Conservation (phyloP, 2,888 invertebrate species). For the Eledone cirrhosa region DNA sequence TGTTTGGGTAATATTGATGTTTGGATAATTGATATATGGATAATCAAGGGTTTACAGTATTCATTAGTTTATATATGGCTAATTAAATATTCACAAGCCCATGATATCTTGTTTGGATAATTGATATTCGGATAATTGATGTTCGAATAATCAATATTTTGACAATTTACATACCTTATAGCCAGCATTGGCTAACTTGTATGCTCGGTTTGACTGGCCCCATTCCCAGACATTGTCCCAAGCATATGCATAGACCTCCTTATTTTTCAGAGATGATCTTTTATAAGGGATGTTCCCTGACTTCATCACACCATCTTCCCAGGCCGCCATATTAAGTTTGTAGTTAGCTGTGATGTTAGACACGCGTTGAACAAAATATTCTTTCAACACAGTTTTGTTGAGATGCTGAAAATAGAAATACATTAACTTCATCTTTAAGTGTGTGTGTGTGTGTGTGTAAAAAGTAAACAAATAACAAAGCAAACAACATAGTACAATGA, state of each 20-base stretch:
- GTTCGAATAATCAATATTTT: too few relatives aligned
- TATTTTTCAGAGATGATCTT: slow-evolving; percentile 33
- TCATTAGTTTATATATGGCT: too few relatives aligned
- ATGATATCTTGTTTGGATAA: too few relatives aligned
- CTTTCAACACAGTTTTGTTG: slow-evolving; percentile 35
- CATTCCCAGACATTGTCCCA: slow-evolving; percentile 58
- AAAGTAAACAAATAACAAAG: too few relatives aligned
- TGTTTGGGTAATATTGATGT: too few relatives aligned
- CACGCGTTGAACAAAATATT: slow-evolving; percentile 39
- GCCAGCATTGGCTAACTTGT: slow-evolving; percentile 55
- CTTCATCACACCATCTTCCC: slow-evolving; percentile 55
- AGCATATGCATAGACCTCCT: slow-evolving; percentile 50
- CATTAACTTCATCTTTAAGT: too few relatives aligned
- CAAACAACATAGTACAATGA: too few relatives aligned
- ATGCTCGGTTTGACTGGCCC: slow-evolving; percentile 45
- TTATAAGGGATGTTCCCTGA: slow-evolving; percentile 34
- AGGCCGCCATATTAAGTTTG: slow-evolving; percentile 46
- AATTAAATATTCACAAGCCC: too few relatives aligned
- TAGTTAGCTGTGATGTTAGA: slow-evolving; percentile 34
- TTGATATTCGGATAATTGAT: too few relatives aligned
- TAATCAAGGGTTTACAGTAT: too few relatives aligned
- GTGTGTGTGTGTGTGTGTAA: too few relatives aligned
- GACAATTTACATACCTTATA: slow-evolving; percentile 54
- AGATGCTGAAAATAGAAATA: background rate
- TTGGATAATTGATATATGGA: too few relatives aligned